These are phyloP conservation scores for Grammomys surdaster DNA, from an alignment of 2,113 vertebrate genomes.

Conservation along the genomic window DNA sequence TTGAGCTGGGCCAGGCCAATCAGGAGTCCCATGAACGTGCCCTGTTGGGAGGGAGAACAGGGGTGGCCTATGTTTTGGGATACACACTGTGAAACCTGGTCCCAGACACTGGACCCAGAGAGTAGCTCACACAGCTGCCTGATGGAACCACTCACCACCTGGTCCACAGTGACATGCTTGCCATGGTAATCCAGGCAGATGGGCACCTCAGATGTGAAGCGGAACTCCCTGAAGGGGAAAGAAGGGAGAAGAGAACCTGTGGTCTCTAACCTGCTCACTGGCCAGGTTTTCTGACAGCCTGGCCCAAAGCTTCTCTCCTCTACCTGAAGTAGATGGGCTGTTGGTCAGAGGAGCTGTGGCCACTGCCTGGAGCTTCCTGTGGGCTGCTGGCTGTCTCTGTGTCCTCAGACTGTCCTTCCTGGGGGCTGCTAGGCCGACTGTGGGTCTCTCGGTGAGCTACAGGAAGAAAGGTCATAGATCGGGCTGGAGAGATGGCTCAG, in stretches of 20 bases:
- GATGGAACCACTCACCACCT: conserved; percentile 86
- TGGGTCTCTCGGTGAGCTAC: conserved; percentile 54
- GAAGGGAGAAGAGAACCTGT: not conserved
- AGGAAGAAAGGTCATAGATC: not conserved
- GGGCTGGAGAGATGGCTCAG: too few species aligned
- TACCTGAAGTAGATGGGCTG: conserved; percentile 96
- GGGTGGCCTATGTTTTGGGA: not conserved
- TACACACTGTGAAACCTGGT: not conserved
- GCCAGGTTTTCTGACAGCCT: not conserved
- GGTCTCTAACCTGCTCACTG: not conserved
- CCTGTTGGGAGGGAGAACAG: conserved; percentile 81
- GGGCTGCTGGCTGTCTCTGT: conserved; percentile 84
- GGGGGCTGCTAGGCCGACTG: conserved; percentile 55
- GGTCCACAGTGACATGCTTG: conserved; percentile 94
- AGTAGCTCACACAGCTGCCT: accelerated
- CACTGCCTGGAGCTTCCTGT: conserved; percentile 87
- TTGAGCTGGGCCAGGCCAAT: conserved; percentile 96
- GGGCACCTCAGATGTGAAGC: conserved; percentile 95
- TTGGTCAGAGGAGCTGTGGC: conserved; percentile 89
- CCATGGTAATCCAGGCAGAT: conserved; percentile 96
- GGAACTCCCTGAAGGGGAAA: conserved; percentile 90
- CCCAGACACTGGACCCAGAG: not conserved
- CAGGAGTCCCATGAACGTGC: conserved; percentile 95
- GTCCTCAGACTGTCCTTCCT: conserved; percentile 75
- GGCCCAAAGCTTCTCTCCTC: too few species aligned